Evolutionary conservation across 2,797 vertebrate species (phyloP).

Genomic region (Silurus aristotelis): DNA sequence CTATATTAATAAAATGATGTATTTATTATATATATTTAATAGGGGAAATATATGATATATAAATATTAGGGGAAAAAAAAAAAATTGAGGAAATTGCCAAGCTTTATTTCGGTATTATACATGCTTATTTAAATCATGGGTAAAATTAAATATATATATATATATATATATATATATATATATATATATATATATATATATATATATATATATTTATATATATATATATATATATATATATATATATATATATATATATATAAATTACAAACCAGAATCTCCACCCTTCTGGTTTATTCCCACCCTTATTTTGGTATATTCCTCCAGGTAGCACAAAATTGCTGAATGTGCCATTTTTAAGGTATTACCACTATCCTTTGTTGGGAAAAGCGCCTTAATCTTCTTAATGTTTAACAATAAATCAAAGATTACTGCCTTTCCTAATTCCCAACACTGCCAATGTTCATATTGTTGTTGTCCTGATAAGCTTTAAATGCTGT

Average conservation of each 20-base stretch:
- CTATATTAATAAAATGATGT: neutral
- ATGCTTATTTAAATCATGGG: neutral
- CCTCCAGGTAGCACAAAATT: conserved; percentile 46
- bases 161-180: neutral
- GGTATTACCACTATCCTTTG: conserved; percentile 76
- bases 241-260: no score
- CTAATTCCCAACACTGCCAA: conserved; percentile 59
- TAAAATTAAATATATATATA: neutral
- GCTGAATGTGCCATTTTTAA: conserved; percentile 68
- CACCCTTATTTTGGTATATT: no score
- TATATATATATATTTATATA: no score
- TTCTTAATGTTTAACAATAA: conserved; percentile 77
- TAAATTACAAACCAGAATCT: no score
- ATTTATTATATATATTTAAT: no score
- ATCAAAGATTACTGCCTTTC: conserved; percentile 74
- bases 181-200: neutral
- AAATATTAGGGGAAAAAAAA: neutral
- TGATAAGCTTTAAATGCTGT: conserved; percentile 36
- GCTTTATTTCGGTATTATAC: neutral
- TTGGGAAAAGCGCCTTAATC: conserved; percentile 78
- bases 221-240: neutral
- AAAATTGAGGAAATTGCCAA: neutral
- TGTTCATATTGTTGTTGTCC: conserved; percentile 60
- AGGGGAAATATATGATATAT: no score
- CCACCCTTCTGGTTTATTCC: no score